Evolutionary conservation across 2,113 vertebrate species (phyloP).

Genomic region (Otis tarda): DNA sequence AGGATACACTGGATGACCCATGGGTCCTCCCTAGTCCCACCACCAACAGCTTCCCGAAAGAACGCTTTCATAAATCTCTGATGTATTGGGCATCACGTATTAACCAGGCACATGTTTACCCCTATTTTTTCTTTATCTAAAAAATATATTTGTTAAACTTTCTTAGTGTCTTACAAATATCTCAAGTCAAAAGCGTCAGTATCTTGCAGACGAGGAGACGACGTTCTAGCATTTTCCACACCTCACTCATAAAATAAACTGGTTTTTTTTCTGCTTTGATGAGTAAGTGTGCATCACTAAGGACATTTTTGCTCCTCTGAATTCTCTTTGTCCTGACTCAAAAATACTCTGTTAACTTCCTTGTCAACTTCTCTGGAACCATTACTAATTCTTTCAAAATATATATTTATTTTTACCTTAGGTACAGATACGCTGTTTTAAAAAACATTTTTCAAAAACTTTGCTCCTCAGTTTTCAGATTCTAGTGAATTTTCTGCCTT

Average conservation of each 20-base stretch:
- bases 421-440: background rate
- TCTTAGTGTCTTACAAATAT: accelerated
- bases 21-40: background rate
- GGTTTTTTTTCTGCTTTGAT: background rate
- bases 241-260: background rate
- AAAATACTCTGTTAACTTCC: background rate
- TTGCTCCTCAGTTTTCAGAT: background rate
- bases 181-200: background rate
- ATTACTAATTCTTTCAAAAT: background rate
- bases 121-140: background rate
- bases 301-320: background rate
- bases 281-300: background rate
- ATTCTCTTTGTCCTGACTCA: background rate
- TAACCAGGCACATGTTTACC: background rate
- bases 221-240: background rate
- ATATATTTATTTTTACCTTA: background rate
- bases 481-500: background rate
- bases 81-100: background rate
- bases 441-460: background rate
- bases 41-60: background rate
- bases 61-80: background rate
- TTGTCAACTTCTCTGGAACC: background rate
- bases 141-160: background rate
- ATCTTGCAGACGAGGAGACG: background rate
- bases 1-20: background rate